Evolutionary conservation across 1,140 invertebrate genomes (phyloP), one percentile per base, ranked within the genome.

Genomic region (Plectrocnemia conspersa): DNA sequence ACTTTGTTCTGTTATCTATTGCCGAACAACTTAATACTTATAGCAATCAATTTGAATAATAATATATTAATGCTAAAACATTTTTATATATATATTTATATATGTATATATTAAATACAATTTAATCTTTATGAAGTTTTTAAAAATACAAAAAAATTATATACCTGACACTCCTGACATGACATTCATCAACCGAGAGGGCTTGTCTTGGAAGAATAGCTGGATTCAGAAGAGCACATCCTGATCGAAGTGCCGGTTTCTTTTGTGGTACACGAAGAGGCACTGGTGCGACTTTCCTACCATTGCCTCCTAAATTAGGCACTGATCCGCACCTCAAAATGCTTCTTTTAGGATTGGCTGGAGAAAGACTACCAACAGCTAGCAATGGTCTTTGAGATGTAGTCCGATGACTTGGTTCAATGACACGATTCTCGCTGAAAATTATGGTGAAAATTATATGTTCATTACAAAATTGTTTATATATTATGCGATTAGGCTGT

Each of bases 141-240:
- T 6, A 10, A 22, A 27, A 36, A 15, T 41, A 24, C 3, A 69
- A 69, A 13, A 69, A 71, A 4, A 29, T 29, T n/a, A 7, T 9
- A 32, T 32, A 60, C 58, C 54, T 56, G 11, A 48, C 54, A 25
- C 54, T 40, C 25, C 58, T 48, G 68, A 72, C 66, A 64, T 72
- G 57, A 50, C 79, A 67, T 64, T 82, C 80, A 63, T 86, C 84
- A 47, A 86, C 81, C 11, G 83, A 85, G 18, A 85, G 70, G 10
- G 84, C 82, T 65, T 86, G 83, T 62, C 83, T 73, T 2, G 77
- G 61, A 33, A 74, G 61, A 57, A 75, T 55, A 33, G 66, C 70
- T 5, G 77, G 77, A 61, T 74, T 75, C 2, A 78, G 56, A 22
- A 82, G 69, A 5, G 79, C 62, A 63, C 62, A 67, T 77, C 15